phyloP scores from a whole-genome alignment of 2,888 invertebrate species.

The Plebejus melissa region DNA sequence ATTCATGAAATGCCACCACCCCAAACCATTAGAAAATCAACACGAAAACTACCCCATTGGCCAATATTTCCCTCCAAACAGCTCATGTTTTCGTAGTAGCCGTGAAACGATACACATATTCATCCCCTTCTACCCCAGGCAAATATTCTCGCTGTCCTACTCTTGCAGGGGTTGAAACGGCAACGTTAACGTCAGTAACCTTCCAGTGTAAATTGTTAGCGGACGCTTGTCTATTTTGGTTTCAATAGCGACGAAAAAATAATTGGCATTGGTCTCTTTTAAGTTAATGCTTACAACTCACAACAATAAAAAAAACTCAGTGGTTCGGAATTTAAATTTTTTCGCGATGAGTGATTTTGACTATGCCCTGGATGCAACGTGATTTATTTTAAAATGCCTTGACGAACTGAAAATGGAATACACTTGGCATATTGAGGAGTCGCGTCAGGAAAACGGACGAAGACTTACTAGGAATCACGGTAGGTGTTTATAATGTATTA shows the following conservation, averaged over 20 bases:
- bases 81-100: slow-evolving; percentile 58
- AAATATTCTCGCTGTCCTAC: slow-evolving; percentile 46
- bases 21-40: slow-evolving; percentile 25
- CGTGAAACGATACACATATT: slow-evolving; percentile 52
- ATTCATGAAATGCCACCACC: neutral
- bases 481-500: slow-evolving; percentile 48
- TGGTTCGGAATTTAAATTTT: slow-evolving; percentile 25
- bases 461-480: slow-evolving; percentile 60
- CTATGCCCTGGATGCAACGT: slow-evolving; percentile 47
- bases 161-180: slow-evolving; percentile 57
- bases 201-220: slow-evolving; percentile 63
- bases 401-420: slow-evolving; percentile 66
- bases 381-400: slow-evolving; percentile 40
- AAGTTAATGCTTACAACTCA: slow-evolving; percentile 29
- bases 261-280: neutral
- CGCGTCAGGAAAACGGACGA: slow-evolving; percentile 53
- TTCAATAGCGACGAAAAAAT: neutral
- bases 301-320: slow-evolving; percentile 33
- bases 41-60: slow-evolving; percentile 49
- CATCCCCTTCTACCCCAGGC: slow-evolving; percentile 47
- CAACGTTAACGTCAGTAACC: slow-evolving; percentile 61
- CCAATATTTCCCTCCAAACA: slow-evolving; percentile 48
- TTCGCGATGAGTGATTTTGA: slow-evolving; percentile 45
- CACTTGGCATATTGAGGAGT: slow-evolving; percentile 70
- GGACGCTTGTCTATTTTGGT: slow-evolving; percentile 50